These are phyloP conservation scores for Halichoeres trimaculatus DNA, from an alignment of 2,113 vertebrate genomes.

Conservation along the genomic window DNA sequence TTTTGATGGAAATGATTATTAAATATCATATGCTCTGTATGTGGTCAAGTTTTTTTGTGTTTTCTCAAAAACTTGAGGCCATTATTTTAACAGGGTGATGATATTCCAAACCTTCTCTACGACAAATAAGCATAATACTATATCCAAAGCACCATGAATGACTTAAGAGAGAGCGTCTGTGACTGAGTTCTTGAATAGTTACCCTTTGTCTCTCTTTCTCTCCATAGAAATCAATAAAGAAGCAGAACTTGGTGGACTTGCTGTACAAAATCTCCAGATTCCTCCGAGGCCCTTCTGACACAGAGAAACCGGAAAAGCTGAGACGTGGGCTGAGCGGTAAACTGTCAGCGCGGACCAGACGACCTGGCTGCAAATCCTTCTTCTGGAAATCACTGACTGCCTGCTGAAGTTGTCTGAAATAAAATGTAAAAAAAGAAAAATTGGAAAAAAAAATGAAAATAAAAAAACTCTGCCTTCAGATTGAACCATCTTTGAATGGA, in stretches of 20 bases:
- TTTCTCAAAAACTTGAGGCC: too few relatives aligned
- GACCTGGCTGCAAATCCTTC: slow-evolving; percentile 55
- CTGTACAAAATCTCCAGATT: slow-evolving; percentile 43
- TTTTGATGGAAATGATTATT: too few relatives aligned
- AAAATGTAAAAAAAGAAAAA: too few relatives aligned
- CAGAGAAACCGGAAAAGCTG: slow-evolving; percentile 42
- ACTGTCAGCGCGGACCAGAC: neutral
- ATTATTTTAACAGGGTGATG: too few relatives aligned
- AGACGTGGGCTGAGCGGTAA: slow-evolving; percentile 22
- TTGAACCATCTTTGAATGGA: too few relatives aligned
- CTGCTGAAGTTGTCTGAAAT: slow-evolving; percentile 49
- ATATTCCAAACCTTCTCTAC: neutral
- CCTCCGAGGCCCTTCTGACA: neutral
- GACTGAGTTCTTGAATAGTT: neutral
- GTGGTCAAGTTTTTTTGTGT: too few relatives aligned
- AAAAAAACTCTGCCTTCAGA: too few relatives aligned
- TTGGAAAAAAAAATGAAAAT: too few relatives aligned
- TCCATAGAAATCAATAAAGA: slow-evolving; percentile 39
- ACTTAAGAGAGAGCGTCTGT: neutral
- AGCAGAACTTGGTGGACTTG: slow-evolving; percentile 4
- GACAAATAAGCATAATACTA: neutral
- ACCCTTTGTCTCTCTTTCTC: neutral
- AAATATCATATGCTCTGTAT: too few relatives aligned
- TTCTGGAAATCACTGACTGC: slow-evolving; percentile 75
- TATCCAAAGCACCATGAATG: neutral